Evolutionary conservation across 2,113 vertebrate species (phyloP), one percentile per base, ranked within the genome.

Genomic region (Suncus etruscus): DNA sequence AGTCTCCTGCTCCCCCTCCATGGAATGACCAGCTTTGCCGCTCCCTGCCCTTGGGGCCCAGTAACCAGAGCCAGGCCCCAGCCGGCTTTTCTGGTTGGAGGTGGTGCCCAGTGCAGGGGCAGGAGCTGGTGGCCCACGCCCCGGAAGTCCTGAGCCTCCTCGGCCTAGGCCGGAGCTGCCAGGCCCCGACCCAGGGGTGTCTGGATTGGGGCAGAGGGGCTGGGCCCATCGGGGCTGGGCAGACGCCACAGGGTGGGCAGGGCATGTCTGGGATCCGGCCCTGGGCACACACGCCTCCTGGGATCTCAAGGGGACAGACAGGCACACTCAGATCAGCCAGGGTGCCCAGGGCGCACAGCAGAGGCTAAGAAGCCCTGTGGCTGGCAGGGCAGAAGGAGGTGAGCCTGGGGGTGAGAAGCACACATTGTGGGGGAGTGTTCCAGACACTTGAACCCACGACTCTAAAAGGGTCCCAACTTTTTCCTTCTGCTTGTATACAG

Each of bases 71-170:
- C 95, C 93, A 78, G 54, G 66, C 74, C 92, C 73, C 70, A 93
- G 96, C 96, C 78, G 86, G 96, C 95, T 96, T 96, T 97, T 97
- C 95, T 70, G 3, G 95, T 96, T 92, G 95, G 90, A 95, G 96
- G 94, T 94, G 94, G 94, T 91, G 93, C 86, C 92, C 22, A 1
- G 87, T 96, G 91, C 2, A 70, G 75, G 58, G 65, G 16, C 16
- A 22, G 58, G 58, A 20, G 89, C 78, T 83, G 76, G 78, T n/a
- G 88, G 48, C 76, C 75, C 84, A 88, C 54, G 2, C 93, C 91
- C 95, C 50, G 90, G 92, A 94, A 96, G 94, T 93, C 86, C 69
- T 25, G 32, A 72, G 74, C 58, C 65, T 32, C 58, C 65, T 32
- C 48, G 24, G 78, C 29, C 86, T 77, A 29, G 25, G 63, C 29